Evolutionary conservation across 2,888 invertebrate species (phyloP), one percentile per base, ranked within the genome.

Genomic region (Sarcophaga caerulescens): DNA sequence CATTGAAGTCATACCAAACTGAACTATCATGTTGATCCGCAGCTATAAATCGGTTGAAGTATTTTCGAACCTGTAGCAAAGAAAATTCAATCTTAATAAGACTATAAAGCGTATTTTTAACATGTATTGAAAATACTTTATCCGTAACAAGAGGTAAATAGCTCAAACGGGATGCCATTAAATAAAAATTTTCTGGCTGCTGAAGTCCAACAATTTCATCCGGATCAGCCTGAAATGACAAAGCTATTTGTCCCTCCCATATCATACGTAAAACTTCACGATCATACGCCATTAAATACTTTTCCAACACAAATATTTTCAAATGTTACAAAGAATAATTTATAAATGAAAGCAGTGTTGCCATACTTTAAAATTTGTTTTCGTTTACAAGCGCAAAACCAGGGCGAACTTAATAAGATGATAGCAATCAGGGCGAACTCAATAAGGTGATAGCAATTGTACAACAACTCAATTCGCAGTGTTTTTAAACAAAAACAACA

Each of bases 131-230:
- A 25, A 3, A 93, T 92, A 98, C 98, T 95, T 98, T 99, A 91
- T 99, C 99, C 45, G 97, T 98, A 81, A 98, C 98, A 79, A 99
- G 94, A 69, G 99, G 98, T 93, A 99, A 97, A 93, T 99, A 99
- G 93, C 97, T 98, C 88, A 98, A 94, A 91, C 99, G 95, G 63
- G 99, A 97, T 23, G 99, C 96, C 97, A 99, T 97, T 83, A 99
- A 94, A 93, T 97, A 98, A 93, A 96, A 98, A 19, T 97, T 97
- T 92, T 99, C 98, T 12, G 99, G 98, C 89, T 97, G 96, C 91
- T 97, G 97, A 66, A 98, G 94, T 90, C 97, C 97, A 92, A 95
- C 96, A 44, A 98, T 96, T 94, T 99, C 99, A 90, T 98, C 97
- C 52, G 96, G 95, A 90, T 98, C 95, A 73, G 99, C 94, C 90